Evolutionary conservation across 2,113 vertebrate genomes (phyloP).

Genomic region (Xerus inauris): DNA sequence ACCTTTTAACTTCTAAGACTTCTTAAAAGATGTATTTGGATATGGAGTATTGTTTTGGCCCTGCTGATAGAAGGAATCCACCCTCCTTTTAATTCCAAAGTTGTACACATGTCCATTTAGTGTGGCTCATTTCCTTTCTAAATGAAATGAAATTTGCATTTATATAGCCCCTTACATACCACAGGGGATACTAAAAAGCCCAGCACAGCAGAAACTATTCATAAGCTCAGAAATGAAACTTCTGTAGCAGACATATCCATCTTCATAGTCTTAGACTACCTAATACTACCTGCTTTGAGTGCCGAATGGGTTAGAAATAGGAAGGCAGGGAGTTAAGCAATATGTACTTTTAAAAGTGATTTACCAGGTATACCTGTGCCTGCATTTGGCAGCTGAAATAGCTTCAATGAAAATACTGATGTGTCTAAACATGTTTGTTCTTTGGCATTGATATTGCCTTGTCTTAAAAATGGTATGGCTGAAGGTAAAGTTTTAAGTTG

Average conservation of each 20-base stretch:
- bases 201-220: slow-evolving; percentile 71
- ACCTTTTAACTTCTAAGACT: slow-evolving; percentile 52
- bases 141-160: slow-evolving; percentile 80
- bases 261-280: slow-evolving; percentile 58
- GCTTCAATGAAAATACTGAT: neutral
- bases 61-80: slow-evolving; percentile 49
- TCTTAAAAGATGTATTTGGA: slow-evolving; percentile 46
- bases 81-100: slow-evolving; percentile 68
- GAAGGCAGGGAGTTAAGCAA: neutral
- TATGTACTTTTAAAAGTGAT: slow-evolving; percentile 25
- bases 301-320: slow-evolving; percentile 25
- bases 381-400: neutral
- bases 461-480: neutral
- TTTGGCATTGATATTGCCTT: neutral
- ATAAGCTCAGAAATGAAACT: slow-evolving; percentile 45
- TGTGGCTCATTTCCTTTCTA: slow-evolving; percentile 71
- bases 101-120: slow-evolving; percentile 63
- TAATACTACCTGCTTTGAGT: slow-evolving; percentile 33
- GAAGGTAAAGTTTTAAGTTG: neutral
- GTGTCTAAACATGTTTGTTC: neutral
- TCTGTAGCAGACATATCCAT: slow-evolving; percentile 16
- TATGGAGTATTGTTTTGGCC: slow-evolving; percentile 51
- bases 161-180: slow-evolving; percentile 69
- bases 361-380: neutral
- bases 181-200: slow-evolving; percentile 70